Evolutionary conservation across 2,113 vertebrate genomes (phyloP).

Genomic region (Oryzias melastigma): DNA sequence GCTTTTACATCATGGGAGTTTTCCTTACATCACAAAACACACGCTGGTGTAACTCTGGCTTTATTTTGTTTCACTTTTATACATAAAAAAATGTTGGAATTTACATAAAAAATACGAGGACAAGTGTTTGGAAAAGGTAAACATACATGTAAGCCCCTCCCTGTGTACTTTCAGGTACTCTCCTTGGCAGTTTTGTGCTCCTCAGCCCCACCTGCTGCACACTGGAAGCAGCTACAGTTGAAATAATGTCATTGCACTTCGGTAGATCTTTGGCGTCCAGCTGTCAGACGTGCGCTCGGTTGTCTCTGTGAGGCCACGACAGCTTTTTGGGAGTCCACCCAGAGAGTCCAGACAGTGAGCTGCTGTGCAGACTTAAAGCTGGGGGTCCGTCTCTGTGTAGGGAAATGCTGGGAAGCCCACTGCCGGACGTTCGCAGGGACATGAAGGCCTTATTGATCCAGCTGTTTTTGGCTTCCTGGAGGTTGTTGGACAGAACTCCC

Average conservation of each 20-base stretch:
- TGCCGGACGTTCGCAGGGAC: conserved; percentile 85
- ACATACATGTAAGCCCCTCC: background rate
- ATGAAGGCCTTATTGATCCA: conserved; percentile 96
- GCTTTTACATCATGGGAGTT: background rate
- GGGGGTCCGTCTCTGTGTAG: conserved; percentile 21
- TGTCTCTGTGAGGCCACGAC: conserved; percentile 45
- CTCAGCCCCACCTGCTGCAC: conserved; percentile 4
- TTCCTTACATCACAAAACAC: conserved; percentile 25
- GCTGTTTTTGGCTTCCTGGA: conserved; percentile 91
- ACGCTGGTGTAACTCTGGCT: background rate
- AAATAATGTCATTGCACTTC: background rate
- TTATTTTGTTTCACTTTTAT: conserved; percentile 1
- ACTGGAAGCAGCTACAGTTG: background rate
- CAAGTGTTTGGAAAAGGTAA: background rate
- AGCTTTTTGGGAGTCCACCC: conserved; percentile 50
- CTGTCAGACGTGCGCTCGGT: conserved; percentile 33
- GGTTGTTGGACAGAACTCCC: conserved; percentile 85
- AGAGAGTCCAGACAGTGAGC: conserved; percentile 34
- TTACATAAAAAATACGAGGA: background rate
- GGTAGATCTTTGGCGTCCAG: background rate
- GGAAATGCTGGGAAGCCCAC: conserved; percentile 5
- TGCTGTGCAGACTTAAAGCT: conserved; percentile 3
- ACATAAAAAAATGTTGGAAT: background rate
- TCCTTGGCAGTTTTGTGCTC: background rate
- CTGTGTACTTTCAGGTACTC: conserved; percentile 9